phyloP scores from a whole-genome alignment of 2,888 invertebrate species.

The Andrena chrysosceles region DNA sequence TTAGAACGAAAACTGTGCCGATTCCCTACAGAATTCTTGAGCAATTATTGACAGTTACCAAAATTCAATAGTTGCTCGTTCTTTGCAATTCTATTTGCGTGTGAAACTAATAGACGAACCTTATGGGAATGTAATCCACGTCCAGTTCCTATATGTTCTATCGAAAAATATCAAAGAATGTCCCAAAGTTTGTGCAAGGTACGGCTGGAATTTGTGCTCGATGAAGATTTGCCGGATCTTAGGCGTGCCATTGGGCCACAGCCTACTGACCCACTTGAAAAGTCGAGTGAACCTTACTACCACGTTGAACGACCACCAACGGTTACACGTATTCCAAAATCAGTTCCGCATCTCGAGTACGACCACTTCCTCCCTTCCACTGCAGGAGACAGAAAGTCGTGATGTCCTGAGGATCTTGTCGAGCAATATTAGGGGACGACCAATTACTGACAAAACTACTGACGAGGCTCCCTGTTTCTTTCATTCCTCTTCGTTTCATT shows the following conservation, averaged over 20 bases:
- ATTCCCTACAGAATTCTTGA: not conserved
- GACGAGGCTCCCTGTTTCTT: not conserved
- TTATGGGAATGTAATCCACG: not conserved
- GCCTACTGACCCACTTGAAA: conserved; percentile 79
- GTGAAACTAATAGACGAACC: too few species aligned
- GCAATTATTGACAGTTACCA: not conserved
- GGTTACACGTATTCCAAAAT: conserved; percentile 30
- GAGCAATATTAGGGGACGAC: not conserved
- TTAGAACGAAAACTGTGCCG: not conserved
- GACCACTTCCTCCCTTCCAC: not conserved
- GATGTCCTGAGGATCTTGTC: not conserved
- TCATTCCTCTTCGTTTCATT: not conserved
- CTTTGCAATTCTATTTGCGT: too few species aligned
- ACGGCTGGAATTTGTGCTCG: conserved; percentile 56
- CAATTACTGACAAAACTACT: conserved; percentile 8
- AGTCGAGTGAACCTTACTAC: conserved; percentile 46
- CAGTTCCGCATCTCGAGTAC: conserved; percentile 16
- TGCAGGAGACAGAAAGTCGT: not conserved
- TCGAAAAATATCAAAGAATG: not conserved
- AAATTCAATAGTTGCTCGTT: not conserved
- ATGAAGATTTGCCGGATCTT: conserved; percentile 65
- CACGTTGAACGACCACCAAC: not conserved
- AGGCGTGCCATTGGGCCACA: conserved; percentile 76
- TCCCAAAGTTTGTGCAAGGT: conserved; percentile 60
- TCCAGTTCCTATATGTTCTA: not conserved